phyloP scores from a whole-genome alignment of 2,797 vertebrate genomes.

The Clarias pachynema region DNA sequence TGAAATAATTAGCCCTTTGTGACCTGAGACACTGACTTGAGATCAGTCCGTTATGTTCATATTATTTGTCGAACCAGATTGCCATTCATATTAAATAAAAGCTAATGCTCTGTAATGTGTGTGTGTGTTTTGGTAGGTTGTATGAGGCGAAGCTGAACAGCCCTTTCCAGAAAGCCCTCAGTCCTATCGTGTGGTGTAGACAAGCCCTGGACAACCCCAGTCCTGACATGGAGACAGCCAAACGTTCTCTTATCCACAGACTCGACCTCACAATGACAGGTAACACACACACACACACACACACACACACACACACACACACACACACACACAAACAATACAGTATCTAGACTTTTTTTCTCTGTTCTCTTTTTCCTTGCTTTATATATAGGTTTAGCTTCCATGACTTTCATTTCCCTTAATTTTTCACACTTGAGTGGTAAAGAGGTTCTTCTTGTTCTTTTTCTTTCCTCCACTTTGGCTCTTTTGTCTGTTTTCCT shows the following conservation, averaged over 20 bases:
- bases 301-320: constrained; percentile 6
- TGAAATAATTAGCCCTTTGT: neutral
- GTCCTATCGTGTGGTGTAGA: constrained; percentile 95
- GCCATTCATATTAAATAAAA: neutral
- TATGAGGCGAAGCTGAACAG: constrained; percentile 93
- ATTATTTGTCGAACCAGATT: neutral
- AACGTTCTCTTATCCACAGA: constrained; percentile 94
- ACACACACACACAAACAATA: neutral
- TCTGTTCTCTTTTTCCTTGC: neutral
- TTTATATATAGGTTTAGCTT: neutral
- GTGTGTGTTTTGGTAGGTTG: constrained; percentile 79
- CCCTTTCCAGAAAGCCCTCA: constrained; percentile 87
- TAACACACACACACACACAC: constrained; percentile 54
- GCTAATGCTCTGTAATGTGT: neutral
- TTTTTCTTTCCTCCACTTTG: neutral
- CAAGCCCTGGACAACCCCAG: constrained; percentile 95
- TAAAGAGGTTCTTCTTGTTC: neutral
- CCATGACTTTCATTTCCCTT: neutral
- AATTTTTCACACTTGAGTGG: neutral
- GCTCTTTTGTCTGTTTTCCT: constrained; percentile 14
- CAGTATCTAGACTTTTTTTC: neutral
- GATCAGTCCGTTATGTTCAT: neutral
- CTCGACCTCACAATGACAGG: constrained; percentile 97
- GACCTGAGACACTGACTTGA: no score
- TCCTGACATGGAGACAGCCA: constrained; percentile 96